phyloP scores from a whole-genome alignment of 2,888 invertebrate genomes.

The Hanleya hanleyi region DNA sequence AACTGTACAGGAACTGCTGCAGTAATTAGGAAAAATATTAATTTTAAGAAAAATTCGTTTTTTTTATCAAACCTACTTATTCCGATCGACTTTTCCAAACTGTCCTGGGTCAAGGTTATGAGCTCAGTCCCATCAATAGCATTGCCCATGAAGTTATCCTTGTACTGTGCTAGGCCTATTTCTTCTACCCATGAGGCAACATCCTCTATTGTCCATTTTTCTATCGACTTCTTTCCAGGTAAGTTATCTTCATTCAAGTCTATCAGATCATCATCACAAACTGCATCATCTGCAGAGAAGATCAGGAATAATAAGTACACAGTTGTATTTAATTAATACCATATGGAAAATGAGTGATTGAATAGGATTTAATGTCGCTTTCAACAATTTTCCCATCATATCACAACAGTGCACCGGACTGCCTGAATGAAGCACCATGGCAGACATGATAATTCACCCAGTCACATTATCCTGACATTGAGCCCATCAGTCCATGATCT shows the following conservation, averaged over 20 bases:
- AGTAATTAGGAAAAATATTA: too few relatives aligned
- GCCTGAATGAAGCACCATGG: too few relatives aligned
- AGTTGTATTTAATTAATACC: not conserved
- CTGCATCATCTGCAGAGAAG: conserved; percentile 5
- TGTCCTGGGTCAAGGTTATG: conserved; percentile 75
- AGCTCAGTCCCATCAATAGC: conserved; percentile 79
- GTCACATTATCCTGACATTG: too few relatives aligned
- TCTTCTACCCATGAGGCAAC: conserved; percentile 78
- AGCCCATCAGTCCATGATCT: too few relatives aligned
- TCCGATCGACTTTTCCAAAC: conserved; percentile 62
- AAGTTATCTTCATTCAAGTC: not conserved
- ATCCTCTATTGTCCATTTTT: conserved; percentile 77
- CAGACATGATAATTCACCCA: too few relatives aligned
- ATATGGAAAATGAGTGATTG: too few relatives aligned
- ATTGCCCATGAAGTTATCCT: conserved; percentile 74
- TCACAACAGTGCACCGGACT: too few relatives aligned
- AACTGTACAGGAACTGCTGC: too few relatives aligned
- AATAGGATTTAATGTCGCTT: too few relatives aligned
- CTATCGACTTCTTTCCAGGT: not conserved
- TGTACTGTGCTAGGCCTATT: conserved; percentile 76
- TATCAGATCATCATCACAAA: not conserved
- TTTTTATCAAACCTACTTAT: conserved; percentile 70
- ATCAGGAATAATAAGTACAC: not conserved
- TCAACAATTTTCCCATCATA: too few relatives aligned
- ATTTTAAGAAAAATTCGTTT: too few relatives aligned